Evolutionary conservation across 2,113 vertebrate species (phyloP), one percentile per base, ranked within the genome.

Genomic region (Gasterosteus nipponicus): DNA sequence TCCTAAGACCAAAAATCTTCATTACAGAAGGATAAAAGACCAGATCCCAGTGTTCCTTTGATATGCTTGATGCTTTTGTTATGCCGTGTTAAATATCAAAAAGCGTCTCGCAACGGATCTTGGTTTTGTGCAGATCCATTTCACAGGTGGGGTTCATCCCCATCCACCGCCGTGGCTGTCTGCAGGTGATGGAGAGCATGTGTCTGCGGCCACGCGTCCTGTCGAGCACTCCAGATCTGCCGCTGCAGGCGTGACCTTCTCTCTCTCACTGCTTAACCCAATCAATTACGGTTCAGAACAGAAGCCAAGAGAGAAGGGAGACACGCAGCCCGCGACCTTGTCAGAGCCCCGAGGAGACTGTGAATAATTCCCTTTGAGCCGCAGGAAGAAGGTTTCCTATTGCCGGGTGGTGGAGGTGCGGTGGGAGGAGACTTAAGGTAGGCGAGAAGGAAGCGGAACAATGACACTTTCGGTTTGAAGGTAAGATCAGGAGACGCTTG

Each of bases 241-340:
- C 39, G 69, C 91, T 88, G 83, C 86, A 89, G 84, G 80, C 87
- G 6, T 83, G 92, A 93, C 91, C 94, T 93, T 93, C 89, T 83
- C 80, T 90, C 89, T 80, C 88, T 89, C 22, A 81, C 92, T 93
- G 89, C 90, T 94, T 93, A 94, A 93, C 92, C 94, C 84, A 92
- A 93, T 94, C 93, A 94, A 94, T 94, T 94, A 94, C 81, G 86
- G 90, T 93, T 93, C 90, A 93, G 90, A 92, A 90, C 92, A 92
- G 87, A 90, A 90, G 91, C 85, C 87, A 85, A 70, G 84, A 87
- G 87, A 83, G 87, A 88, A 87, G 79, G 82, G 69, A 89, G 89
- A 91, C 81, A 73, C 88, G 83, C 70, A 70, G 72, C 87, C 69
- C 54, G 57, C 56, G 88, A 94, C 93, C 92, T 93, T 94, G 92